Conservation (phyloP, 2,113 vertebrate species). For the Miniopterus natalensis region DNA sequence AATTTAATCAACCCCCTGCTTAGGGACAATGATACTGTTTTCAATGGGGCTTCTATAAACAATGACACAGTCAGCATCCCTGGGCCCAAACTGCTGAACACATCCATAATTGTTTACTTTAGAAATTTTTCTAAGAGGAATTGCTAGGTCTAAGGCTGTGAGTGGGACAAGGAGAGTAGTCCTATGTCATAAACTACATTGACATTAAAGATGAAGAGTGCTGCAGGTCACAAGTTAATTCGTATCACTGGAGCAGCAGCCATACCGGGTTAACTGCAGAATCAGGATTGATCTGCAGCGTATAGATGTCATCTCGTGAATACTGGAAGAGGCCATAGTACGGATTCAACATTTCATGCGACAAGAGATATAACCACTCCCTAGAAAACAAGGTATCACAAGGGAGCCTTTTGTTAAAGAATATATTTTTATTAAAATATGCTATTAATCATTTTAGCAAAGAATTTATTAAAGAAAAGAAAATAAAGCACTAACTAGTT, state of each 20-base stretch:
- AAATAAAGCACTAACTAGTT: conserved; percentile 36
- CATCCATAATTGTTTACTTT: not conserved
- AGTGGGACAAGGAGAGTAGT: not conserved
- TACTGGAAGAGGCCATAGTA: conserved; percentile 99
- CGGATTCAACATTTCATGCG: conserved; percentile 99
- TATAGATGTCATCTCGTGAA: conserved; percentile 99
- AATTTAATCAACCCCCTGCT: not conserved
- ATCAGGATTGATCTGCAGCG: conserved; percentile 98
- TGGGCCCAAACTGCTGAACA: not conserved
- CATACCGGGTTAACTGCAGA: conserved; percentile 98
- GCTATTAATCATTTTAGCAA: not conserved
- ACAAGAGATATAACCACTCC: conserved; percentile 98
- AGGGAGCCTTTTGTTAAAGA: not conserved
- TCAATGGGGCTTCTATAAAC: not conserved
- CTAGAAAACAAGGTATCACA: conserved; percentile 83
- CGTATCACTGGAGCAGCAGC: conserved; percentile 48
- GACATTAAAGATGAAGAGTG: conserved; percentile 13
- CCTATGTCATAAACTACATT: not conserved
- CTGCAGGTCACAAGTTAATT: not conserved
- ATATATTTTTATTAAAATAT: conserved; percentile 46
- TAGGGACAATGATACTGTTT: not conserved
- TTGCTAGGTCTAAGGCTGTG: conserved; percentile 6
- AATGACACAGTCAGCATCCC: not conserved
- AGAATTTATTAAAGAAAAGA: not conserved
- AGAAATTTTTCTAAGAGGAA: conserved; percentile 45